These are phyloP conservation scores for Sandelia bainsii DNA, from an alignment of 2,797 vertebrate genomes.

Conservation along the genomic window DNA sequence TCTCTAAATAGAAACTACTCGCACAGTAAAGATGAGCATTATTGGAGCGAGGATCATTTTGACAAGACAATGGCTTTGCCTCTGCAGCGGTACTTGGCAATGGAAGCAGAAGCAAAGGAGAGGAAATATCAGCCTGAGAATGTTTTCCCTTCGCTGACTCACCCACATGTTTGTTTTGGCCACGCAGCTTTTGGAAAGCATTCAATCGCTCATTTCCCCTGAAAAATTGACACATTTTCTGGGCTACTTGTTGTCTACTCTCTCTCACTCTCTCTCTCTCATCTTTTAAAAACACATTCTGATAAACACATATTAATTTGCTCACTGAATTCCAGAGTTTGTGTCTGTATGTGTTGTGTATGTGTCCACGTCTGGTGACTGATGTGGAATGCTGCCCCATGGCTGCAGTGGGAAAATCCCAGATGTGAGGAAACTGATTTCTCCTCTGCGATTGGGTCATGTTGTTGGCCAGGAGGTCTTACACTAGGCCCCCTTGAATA, in stretches of 20 bases:
- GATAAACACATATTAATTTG: constrained; percentile 57
- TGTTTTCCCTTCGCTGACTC: constrained; percentile 68
- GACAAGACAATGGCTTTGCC: constrained; percentile 58
- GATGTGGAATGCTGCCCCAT: constrained; percentile 71
- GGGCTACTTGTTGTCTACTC: constrained; percentile 11
- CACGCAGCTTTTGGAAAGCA: constrained; percentile 38
- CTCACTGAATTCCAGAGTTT: constrained; percentile 39
- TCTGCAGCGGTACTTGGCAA: constrained; percentile 53
- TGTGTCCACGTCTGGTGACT: constrained; percentile 62
- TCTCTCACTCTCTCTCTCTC: background rate
- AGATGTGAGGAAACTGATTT: constrained; percentile 78
- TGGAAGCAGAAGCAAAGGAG: constrained; percentile 70
- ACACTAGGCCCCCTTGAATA: constrained; percentile 70
- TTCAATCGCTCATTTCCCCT: constrained; percentile 30
- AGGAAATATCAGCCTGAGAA: constrained; percentile 79
- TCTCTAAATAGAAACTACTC: constrained; percentile 7
- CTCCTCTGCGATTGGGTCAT: constrained; percentile 71
- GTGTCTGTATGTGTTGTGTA: constrained; percentile 28
- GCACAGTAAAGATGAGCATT: constrained; percentile 38
- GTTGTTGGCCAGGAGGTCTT: constrained; percentile 77
- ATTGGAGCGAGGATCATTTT: constrained; percentile 50
- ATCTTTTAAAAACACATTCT: constrained; percentile 38
- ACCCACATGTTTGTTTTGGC: constrained; percentile 77
- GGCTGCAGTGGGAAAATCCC: constrained; percentile 81
- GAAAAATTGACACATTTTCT: constrained; percentile 42